Base-by-base conservation (phyloP, 2,888 invertebrate genomes). In the Abrostola triplasia region DNA sequence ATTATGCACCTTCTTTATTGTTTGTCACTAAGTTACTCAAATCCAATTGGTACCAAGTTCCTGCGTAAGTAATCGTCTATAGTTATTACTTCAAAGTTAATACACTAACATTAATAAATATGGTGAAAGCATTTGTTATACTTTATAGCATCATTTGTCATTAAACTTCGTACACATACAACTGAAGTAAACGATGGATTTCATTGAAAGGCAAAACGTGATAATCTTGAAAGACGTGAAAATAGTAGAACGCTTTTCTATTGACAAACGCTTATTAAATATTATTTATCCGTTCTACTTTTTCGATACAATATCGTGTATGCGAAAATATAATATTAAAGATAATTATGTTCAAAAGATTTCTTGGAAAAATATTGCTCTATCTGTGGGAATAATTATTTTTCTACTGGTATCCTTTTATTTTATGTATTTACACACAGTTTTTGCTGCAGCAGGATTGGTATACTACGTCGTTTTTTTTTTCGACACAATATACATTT, bases 201-300 rank as follows among this genome's bases (percentile, higher is more conserved):
- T 24, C 24, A 24, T 24, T 24, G 24, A 24, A 24, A 24, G 24
- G 24, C 24, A 24, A 12, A 36, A 51, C 37, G 5, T 42, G 36
- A 36, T 42, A 6, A 1, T 36, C 9, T 24, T 67, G 0, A 35
- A 42, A 5, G 44, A 42, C 6, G 58, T 63, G 38, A 40, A 52
- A 24, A 38, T 1, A 37, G n/a, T 7, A 51, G 0, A 37, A 69
- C 36, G 44, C 1, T 49, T 1, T 12, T 13, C 8, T 24, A 8
- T 71, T 6, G 57, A 55, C 24, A 12, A 60, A 41, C 36, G 49
- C 0, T 64, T 72, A 12, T 52, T 70, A 12, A 58, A 36, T 5
- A 65, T 76, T 36, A 64, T 72, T 6, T 59, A 35, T 36, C 76
- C 71, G 5, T 64, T 71, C 10, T 70, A 75, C 42, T 58, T 11